A percentile compares a stretch with the other conserved stretches of the same genome.
phyloP scores from a whole-genome alignment of 2,888 invertebrate species.

The Spilosoma lubricipeda region DNA sequence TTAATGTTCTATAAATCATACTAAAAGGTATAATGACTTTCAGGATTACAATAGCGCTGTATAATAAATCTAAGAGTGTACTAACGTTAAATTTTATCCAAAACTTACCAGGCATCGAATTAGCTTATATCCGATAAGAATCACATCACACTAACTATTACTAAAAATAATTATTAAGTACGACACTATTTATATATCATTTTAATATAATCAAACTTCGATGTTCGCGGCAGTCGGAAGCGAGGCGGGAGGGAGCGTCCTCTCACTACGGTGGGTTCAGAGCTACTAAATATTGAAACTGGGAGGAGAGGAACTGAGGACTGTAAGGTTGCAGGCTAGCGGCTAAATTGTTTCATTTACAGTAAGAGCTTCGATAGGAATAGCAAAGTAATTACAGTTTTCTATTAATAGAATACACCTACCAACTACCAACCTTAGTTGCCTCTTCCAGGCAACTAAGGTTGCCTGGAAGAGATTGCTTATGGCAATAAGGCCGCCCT shows the following conservation, averaged over 20 bases:
- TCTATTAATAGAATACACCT: neutral
- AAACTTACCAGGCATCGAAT: constrained; percentile 63
- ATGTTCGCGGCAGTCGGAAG: neutral
- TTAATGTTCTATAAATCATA: neutral
- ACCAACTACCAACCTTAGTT: too few relatives aligned
- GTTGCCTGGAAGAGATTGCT: too few relatives aligned
- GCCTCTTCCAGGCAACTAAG: too few relatives aligned
- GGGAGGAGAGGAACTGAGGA: neutral
- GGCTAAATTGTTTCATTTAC: constrained; percentile 23
- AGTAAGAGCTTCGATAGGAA: constrained; percentile 26
- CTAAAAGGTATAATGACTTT: neutral
- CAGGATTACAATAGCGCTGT: neutral
- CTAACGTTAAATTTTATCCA: neutral
- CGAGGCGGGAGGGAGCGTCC: constrained; percentile 23
- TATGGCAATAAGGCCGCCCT: too few relatives aligned
- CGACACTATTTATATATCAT: constrained; percentile 7
- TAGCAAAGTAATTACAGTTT: neutral
- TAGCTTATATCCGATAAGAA: constrained; percentile 35
- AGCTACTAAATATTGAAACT: constrained; percentile 38
- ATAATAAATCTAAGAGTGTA: neutral
- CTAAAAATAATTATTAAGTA: neutral
- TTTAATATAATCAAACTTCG: constrained; percentile 14
- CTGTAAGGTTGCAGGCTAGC: constrained; percentile 4
- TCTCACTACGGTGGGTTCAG: constrained; percentile 20
- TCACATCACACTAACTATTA: constrained; percentile 59